phyloP scores from a whole-genome alignment of 1,140 invertebrate species.

The Ceratosolen solmsi region DNA sequence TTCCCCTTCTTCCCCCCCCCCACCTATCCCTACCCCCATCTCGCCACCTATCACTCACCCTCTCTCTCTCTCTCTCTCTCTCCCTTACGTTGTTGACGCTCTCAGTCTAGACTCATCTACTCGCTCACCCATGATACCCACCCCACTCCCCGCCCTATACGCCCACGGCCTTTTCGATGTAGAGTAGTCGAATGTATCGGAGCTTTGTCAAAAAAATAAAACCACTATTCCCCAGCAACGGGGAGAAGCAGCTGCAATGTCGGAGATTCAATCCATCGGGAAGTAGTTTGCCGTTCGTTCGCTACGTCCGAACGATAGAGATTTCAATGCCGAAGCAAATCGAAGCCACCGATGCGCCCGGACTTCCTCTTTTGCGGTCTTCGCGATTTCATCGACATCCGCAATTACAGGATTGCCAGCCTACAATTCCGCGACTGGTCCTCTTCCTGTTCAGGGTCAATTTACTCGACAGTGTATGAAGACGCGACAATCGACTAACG shows the following conservation, averaged over 20 bases:
- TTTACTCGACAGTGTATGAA: too few species aligned
- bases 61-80: neutral
- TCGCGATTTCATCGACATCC: neutral
- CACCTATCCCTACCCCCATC: neutral
- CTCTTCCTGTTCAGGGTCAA: too few species aligned
- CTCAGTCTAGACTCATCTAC: neutral
- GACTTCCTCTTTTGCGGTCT: neutral
- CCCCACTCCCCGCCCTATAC: neutral
- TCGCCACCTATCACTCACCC: conserved; percentile 7
- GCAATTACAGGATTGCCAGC: too few species aligned
- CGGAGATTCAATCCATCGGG: conserved; percentile 46
- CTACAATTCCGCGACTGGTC: too few species aligned
- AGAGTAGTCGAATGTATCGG: too few species aligned
- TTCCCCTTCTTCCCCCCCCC: neutral
- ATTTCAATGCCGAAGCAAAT: conserved; percentile 64
- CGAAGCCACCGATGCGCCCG: conserved; percentile 32
- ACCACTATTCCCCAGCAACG: too few species aligned
- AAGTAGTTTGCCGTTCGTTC: conserved; percentile 46
- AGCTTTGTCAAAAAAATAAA: too few species aligned
- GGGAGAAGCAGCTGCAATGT: neutral
- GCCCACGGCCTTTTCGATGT: too few species aligned
- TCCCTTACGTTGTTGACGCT: neutral
- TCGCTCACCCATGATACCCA: conserved; percentile 28
- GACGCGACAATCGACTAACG: too few species aligned
- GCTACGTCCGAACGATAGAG: conserved; percentile 56